Conservation (phyloP, 2,888 invertebrate genomes). For the Horisme vitalbata region DNA sequence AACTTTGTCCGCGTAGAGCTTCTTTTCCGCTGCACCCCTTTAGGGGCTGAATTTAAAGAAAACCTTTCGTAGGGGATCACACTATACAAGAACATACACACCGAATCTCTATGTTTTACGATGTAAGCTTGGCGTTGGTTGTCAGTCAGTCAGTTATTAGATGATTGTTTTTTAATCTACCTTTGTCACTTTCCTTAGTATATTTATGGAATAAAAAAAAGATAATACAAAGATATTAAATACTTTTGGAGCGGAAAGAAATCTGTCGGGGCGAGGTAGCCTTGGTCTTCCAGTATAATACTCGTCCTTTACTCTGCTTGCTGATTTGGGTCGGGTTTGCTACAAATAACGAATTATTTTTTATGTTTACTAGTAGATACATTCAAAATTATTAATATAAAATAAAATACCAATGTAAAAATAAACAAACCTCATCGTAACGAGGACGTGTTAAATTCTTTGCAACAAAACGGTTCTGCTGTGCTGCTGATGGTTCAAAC, state of each 20-base stretch:
- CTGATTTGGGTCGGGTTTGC: constrained; percentile 53
- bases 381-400: too few species aligned
- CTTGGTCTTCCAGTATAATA: constrained; percentile 24
- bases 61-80: too few species aligned
- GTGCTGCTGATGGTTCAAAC: constrained; percentile 23
- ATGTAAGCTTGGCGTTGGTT: too few species aligned
- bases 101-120: too few species aligned
- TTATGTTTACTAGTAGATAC: too few species aligned
- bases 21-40: too few species aligned
- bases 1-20: too few species aligned
- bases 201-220: background rate
- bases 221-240: background rate
- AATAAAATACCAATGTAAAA: background rate
- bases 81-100: too few species aligned
- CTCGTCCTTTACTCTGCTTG: constrained; percentile 49
- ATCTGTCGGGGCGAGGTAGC: constrained; percentile 12
- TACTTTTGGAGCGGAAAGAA: constrained; percentile 15
- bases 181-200: too few species aligned
- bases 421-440: constrained; percentile 37
- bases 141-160: too few species aligned
- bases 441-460: constrained; percentile 29
- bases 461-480: constrained; percentile 28
- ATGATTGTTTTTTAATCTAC: too few species aligned
- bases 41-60: too few species aligned
- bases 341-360: background rate